Base-by-base conservation (phyloP, 1,140 invertebrate species). In the Drosophila micromelanica region DNA sequence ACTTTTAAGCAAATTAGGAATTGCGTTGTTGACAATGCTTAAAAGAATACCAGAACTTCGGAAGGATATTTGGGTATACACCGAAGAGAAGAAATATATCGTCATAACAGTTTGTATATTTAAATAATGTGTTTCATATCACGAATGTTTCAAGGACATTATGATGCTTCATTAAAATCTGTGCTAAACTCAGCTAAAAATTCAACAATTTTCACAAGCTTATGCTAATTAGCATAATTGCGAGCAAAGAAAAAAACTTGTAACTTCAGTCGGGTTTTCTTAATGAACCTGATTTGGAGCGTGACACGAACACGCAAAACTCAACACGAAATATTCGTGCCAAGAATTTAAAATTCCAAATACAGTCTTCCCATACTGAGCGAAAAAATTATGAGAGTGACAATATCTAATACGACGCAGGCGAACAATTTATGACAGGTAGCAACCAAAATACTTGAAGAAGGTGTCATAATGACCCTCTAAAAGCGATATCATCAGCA, bases 401-500 rank as follows among this genome's bases (percentile, higher is more conserved):
- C 38, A 5, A 11, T 46, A 20, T 45, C 56, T 35, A 46, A 46
- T 20, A 37, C 15, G 9, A 2, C 20, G 15, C 59, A 42, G 23
- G 30, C 43, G 1, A 30, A 51, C n/a, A 57, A 57, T 69, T 69
- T 73, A 62, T 55, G 51, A 69, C 71, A 49, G 20, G 68, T 40
- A 74, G 43, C 6, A 13, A 43, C 20, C 23, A 35, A 37, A 59
- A 27, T 30, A 8, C 20, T 37, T 35, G 27, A 46, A 35, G 51
- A 55, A 73, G 62, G 78, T 82, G 82, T 72, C 75, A 63, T 82
- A 86, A 76, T 87, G 82, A 67, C 48, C 46, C 62, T 70, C 63
- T 69, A 48, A 76, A 40, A 62, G 63, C 40, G 84, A 89, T 89
- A 79, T 49, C 56, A 86, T 85, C 81, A 62, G 13, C 23, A 46